Percentiles rank a stretch among this genome's conserved stretches.
Evolutionary conservation across 2,888 invertebrate genomes (phyloP).

Genomic region (Beris morrisii): DNA sequence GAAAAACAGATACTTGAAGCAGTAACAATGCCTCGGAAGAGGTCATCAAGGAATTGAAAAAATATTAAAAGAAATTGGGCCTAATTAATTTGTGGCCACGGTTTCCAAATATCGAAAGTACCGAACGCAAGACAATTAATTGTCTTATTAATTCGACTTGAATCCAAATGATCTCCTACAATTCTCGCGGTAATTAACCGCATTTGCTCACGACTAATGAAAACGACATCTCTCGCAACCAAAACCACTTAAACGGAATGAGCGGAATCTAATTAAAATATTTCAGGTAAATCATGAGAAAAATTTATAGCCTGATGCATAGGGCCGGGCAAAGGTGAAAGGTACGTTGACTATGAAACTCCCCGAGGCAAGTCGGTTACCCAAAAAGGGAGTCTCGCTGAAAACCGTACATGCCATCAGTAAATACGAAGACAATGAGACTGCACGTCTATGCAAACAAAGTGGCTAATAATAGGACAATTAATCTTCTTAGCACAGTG

Average conservation of each 20-base stretch:
- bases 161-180: no score
- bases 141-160: no score
- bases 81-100: no score
- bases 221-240: conserved; percentile 20
- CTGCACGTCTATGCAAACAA: conserved; percentile 41
- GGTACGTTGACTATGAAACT: conserved; percentile 2
- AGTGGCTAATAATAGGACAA: conserved; percentile 45
- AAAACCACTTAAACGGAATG: conserved; percentile 4
- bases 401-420: conserved; percentile 29
- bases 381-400: conserved; percentile 32
- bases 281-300: conserved; percentile 38
- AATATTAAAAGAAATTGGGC: no score
- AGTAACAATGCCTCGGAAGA: no score
- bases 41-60: no score
- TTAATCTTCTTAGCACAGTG: conserved; percentile 44
- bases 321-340: conserved; percentile 29
- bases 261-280: conserved; percentile 38
- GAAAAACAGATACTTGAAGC: no score
- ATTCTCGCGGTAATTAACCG: conserved; percentile 30
- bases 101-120: no score
- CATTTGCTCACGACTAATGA: conserved; percentile 29
- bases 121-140: no score
- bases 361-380: conserved; percentile 7
- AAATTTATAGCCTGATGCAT: conserved; percentile 29
- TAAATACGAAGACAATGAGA: conserved; percentile 34